A percentile compares a stretch with the other conserved stretches of the same genome.
phyloP scores from a whole-genome alignment of 2,113 vertebrate genomes.

The Progne subis region DNA sequence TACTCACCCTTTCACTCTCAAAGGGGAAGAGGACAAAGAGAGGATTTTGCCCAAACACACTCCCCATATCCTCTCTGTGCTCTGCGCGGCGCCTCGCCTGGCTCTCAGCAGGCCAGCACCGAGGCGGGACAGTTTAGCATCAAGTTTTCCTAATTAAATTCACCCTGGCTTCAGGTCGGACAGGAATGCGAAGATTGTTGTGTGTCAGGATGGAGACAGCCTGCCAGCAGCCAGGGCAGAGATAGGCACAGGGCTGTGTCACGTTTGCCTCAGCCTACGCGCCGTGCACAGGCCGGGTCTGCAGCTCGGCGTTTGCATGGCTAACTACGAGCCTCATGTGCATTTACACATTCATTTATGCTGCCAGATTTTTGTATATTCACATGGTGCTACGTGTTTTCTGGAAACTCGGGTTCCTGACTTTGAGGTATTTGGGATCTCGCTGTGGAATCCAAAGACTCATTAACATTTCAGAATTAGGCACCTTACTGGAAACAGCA shows the following conservation, averaged over 20 bases:
- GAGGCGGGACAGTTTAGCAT: neutral
- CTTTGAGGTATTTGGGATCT: neutral
- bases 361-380: neutral
- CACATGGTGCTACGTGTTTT: neutral
- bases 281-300: neutral
- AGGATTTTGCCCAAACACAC: neutral
- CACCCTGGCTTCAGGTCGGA: neutral
- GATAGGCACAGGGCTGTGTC: neutral
- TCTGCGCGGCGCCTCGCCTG: neutral
- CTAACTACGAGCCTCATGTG: neutral
- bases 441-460: neutral
- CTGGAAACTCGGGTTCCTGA: neutral
- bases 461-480: neutral
- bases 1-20: neutral
- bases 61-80: too few relatives aligned
- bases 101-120: neutral
- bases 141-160: neutral
- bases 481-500: neutral
- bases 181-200: neutral
- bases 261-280: constrained; percentile 18
- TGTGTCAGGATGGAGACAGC: constrained; percentile 30
- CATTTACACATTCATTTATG: neutral
- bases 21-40: neutral
- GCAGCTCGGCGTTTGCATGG: neutral
- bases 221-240: constrained; percentile 14